Base-by-base conservation (phyloP, 2,797 vertebrate species). In the Masticophis lateralis region DNA sequence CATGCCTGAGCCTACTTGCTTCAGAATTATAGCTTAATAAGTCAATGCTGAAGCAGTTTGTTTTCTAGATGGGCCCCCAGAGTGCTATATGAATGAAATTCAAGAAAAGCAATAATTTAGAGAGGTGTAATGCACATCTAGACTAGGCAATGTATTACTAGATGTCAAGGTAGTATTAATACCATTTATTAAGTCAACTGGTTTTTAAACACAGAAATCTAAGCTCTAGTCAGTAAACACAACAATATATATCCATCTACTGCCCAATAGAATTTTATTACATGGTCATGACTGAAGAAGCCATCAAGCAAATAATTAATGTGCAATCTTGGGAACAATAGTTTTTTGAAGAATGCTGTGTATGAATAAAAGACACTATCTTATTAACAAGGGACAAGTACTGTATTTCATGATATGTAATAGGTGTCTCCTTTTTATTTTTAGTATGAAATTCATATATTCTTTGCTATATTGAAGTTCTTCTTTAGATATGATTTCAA, bases 61-160 rank as follows among this genome's bases (percentile, higher is more conserved):
- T 86, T 14, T 28, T 57, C 27, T 10, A 63, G 63, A 90, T 37
- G 53, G 18, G 66, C 55, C 59, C 37, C 90, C 61, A 55, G 66
- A 91, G 56, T 25, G 28, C 56, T 93, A 60, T 32, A 88, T 88
- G 27, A 79, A 59, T 59, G 51, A 90, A 91, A 87, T 51, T 55
- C 51, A 93, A 56, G 53, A 69, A 89, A 92, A 92, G 1, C 56
- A 93, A 93, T 66, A 93, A 74, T 43, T 13, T 66, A 59, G 1
- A 14, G 11, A 6, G 11, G 16, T 90, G 32, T n/a, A 90, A 89
- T 66, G 43, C 5, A 28, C 61, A 88, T 22, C 87, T 66, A 43
- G 2, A 91, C 60, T 47, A 87, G 86, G 22, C 9, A 51, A 32
- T 90, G 6, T 51, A 87, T 88, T 90, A 69, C 12, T 86, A 25